Percentiles rank a stretch among this genome's conserved stretches.
Conservation (phyloP, 2,113 vertebrate genomes). For the Gavialis gangeticus region DNA sequence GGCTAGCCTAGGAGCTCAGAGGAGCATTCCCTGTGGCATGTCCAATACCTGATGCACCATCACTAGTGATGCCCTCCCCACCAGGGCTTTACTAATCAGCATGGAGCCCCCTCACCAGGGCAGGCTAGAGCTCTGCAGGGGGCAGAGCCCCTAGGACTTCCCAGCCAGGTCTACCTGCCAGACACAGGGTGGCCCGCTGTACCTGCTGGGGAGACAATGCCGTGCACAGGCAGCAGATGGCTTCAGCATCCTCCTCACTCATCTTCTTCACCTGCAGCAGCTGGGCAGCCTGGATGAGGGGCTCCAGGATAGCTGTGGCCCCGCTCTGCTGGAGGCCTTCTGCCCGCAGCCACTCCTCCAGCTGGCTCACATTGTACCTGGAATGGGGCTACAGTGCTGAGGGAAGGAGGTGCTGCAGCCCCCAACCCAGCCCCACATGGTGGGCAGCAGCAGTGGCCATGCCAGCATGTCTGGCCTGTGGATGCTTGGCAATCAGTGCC, state of each 20-base stretch:
- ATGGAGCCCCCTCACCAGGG: background rate
- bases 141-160: too few relatives aligned
- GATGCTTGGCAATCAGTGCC: too few relatives aligned
- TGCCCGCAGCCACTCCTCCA: conserved; percentile 85
- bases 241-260: conserved; percentile 73
- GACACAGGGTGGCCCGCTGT: fast-evolving
- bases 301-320: conserved; percentile 76
- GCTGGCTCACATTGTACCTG: conserved; percentile 84
- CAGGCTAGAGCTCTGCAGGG: too few relatives aligned
- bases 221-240: conserved; percentile 82
- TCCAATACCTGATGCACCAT: too few relatives aligned
- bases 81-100: too few relatives aligned
- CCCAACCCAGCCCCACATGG: background rate
- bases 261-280: conserved; percentile 86
- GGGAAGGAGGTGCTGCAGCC: background rate
- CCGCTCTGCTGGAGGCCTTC: conserved; percentile 78
- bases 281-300: conserved; percentile 84
- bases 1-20: too few relatives aligned
- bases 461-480: too few relatives aligned
- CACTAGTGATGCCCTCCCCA: too few relatives aligned
- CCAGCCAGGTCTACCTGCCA: background rate
- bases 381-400: background rate
- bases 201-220: conserved; percentile 73
- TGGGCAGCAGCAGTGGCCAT: fast-evolving
- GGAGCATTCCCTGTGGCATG: too few relatives aligned